Conservation (phyloP, 2,113 vertebrate genomes). For the Cacatua alba region DNA sequence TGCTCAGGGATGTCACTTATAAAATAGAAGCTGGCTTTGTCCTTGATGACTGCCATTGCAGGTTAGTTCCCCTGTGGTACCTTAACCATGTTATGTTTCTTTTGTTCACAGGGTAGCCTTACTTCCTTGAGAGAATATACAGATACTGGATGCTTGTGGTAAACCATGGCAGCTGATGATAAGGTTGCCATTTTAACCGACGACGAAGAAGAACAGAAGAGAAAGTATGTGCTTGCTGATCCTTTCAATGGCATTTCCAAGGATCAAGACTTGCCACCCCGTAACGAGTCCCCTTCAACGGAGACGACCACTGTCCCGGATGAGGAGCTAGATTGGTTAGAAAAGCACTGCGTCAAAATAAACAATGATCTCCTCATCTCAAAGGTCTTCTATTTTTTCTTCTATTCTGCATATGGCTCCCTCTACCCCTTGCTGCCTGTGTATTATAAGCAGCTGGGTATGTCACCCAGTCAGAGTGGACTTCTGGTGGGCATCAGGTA, state of each 20-base stretch:
- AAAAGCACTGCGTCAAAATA: constrained; percentile 87
- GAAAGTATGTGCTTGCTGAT: constrained; percentile 88
- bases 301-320: constrained; percentile 53
- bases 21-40: background rate
- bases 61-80: background rate
- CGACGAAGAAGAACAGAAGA: constrained; percentile 95
- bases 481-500: constrained; percentile 95
- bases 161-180: constrained; percentile 90
- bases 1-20: background rate
- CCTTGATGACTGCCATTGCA: background rate
- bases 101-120: constrained; percentile 61
- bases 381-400: constrained; percentile 98
- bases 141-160: constrained; percentile 9
- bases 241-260: constrained; percentile 83
- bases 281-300: constrained; percentile 50
- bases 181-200: constrained; percentile 95
- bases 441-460: constrained; percentile 96
- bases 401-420: constrained; percentile 95
- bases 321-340: constrained; percentile 85
- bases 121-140: background rate
- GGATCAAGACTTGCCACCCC: constrained; percentile 59
- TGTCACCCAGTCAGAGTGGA: constrained; percentile 91
- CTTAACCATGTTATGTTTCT: background rate
- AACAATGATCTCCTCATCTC: constrained; percentile 92
- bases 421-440: constrained; percentile 92